Percentiles rank a stretch among this genome's conserved stretches.
Conservation (phyloP, 1,140 invertebrate species). For the Bilobella aurantiaca region DNA sequence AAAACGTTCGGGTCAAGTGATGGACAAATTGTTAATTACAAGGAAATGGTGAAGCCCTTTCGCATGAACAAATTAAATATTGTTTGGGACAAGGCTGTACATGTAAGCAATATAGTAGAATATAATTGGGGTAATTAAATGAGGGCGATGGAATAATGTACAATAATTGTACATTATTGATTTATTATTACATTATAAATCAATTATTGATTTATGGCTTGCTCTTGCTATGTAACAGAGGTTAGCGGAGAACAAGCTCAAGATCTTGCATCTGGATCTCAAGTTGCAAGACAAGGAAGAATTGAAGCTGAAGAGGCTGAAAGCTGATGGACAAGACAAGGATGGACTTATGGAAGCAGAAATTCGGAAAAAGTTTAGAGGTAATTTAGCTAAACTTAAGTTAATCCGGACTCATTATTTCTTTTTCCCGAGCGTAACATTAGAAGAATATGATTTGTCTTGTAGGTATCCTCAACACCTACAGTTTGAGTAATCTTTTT, state of each 20-base stretch:
- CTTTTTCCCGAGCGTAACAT: not conserved
- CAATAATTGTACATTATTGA: no score
- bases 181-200: no score
- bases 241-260: slow-evolving; percentile 68
- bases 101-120: slow-evolving; percentile 52
- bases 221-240: no score
- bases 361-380: slow-evolving; percentile 64
- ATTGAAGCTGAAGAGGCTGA: slow-evolving; percentile 66
- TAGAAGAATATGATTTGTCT: slow-evolving; percentile 17
- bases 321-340: slow-evolving; percentile 69
- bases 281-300: slow-evolving; percentile 89
- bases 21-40: slow-evolving; percentile 39
- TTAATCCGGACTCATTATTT: not conserved
- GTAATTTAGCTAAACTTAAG: slow-evolving; percentile 37
- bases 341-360: slow-evolving; percentile 74
- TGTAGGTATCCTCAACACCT: slow-evolving; percentile 64
- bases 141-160: no score
- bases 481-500: slow-evolving; percentile 69
- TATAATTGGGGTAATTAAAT: no score
- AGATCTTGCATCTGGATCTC: slow-evolving; percentile 73
- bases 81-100: slow-evolving; percentile 69
- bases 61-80: slow-evolving; percentile 74
- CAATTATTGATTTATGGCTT: no score
- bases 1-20: not conserved
- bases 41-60: slow-evolving; percentile 62